phyloP scores from a whole-genome alignment of 2,797 vertebrate species.

The Serranus cabrilla region DNA sequence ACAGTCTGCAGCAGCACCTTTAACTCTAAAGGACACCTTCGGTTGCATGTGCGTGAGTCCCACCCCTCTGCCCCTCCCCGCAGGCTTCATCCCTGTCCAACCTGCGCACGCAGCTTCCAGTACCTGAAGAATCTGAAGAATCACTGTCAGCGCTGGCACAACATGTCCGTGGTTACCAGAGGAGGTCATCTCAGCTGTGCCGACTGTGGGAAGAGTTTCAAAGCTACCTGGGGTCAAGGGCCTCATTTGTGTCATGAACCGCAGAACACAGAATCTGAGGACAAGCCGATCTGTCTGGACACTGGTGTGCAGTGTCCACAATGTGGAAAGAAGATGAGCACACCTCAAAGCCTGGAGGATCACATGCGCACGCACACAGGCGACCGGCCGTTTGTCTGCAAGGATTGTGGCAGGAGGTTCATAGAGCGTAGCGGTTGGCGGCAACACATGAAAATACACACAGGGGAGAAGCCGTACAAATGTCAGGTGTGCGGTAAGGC shows the following conservation, averaged over 20 bases:
- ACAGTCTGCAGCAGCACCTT: constrained; percentile 76
- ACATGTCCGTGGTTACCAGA: constrained; percentile 76
- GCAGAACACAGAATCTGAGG: constrained; percentile 58
- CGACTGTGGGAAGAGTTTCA: constrained; percentile 82
- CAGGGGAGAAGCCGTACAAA: constrained; percentile 81
- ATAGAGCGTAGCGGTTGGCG: constrained; percentile 81
- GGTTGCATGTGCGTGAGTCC: constrained; percentile 72
- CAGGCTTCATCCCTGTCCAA: constrained; percentile 84
- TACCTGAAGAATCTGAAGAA: constrained; percentile 86
- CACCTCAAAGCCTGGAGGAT: constrained; percentile 81
- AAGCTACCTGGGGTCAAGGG: constrained; percentile 84
- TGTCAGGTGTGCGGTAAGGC: constrained; percentile 85
- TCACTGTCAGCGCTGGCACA: constrained; percentile 85
- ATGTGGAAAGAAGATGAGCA: constrained; percentile 83
- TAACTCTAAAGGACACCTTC: constrained; percentile 77
- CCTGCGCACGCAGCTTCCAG: constrained; percentile 86
- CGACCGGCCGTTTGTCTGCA: constrained; percentile 82
- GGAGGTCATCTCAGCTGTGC: constrained; percentile 82
- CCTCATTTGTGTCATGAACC: constrained; percentile 82
- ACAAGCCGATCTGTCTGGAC: constrained; percentile 79
- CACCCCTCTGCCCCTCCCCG: constrained; percentile 80
- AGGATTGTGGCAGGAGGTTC: constrained; percentile 84
- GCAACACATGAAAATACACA: constrained; percentile 85
- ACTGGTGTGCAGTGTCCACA: constrained; percentile 79
- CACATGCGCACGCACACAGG: constrained; percentile 88